Evolutionary conservation across 2,113 vertebrate genomes (phyloP).

Genomic region (Apodemus speciosus): DNA sequence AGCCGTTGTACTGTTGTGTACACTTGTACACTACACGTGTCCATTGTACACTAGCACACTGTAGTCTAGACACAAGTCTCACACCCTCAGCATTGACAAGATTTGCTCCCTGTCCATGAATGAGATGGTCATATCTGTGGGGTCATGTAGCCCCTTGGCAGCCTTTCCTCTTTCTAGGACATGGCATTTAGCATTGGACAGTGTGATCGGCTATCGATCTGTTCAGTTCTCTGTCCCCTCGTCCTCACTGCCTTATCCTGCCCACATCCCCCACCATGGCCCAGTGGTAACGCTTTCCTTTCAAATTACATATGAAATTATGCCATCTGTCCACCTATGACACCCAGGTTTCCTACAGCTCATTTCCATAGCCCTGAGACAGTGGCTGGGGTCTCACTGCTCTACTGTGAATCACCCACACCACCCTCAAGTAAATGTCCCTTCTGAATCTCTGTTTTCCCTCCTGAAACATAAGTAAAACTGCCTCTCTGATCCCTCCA

Average conservation of each 20-base stretch:
- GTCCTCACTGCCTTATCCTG: too few relatives aligned
- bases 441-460: slow-evolving; percentile 19
- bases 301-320: slow-evolving; percentile 14
- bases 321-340: slow-evolving; percentile 30
- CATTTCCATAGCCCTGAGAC: background rate
- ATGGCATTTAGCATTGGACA: background rate
- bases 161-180: background rate
- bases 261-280: slow-evolving; percentile 8
- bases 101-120: background rate
- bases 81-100: background rate
- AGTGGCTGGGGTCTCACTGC: background rate
- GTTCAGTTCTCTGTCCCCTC: background rate
- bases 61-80: background rate
- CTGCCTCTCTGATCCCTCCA: background rate
- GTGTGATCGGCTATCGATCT: background rate
- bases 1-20: background rate
- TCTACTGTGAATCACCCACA: background rate
- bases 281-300: slow-evolving; percentile 51
- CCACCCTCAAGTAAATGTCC: background rate
- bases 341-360: background rate
- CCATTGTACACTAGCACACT: background rate
- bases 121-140: background rate
- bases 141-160: background rate
- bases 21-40: too few relatives aligned
- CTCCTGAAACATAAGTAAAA: background rate